A percentile compares a stretch with the other conserved stretches of the same genome.
Evolutionary conservation across 30 jellyfish, hydroid and myxozoan genomes (phyloP).

Genomic region (Hydractinia echinata): DNA sequence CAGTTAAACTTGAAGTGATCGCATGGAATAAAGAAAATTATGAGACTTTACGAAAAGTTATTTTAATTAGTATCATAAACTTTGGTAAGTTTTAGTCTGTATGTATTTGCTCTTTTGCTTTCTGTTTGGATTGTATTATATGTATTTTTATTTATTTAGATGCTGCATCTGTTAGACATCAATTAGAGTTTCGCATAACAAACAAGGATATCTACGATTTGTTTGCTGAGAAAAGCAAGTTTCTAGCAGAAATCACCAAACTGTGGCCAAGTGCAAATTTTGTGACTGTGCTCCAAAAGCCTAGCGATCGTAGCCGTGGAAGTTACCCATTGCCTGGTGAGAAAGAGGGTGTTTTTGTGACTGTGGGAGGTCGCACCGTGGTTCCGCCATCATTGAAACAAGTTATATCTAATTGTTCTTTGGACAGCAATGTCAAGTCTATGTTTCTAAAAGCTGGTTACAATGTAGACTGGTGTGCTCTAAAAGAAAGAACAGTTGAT

Average conservation of each 20-base stretch:
- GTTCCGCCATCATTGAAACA: not conserved
- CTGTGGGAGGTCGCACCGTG: not conserved
- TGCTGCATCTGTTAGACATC: not conserved
- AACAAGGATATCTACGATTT: not conserved
- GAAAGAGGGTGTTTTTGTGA: constrained; percentile 6
- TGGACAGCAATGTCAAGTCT: not conserved
- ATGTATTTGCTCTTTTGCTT: not conserved
- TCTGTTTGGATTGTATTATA: not conserved
- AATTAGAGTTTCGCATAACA: not conserved
- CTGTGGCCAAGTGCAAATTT: constrained; percentile 2
- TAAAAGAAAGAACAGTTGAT: not conserved
- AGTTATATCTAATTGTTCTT: not conserved
- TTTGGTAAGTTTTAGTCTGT: not conserved
- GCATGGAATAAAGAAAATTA: constrained; percentile 88
- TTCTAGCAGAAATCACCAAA: not conserved
- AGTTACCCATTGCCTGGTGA: constrained; percentile 7
- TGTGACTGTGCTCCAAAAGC: not conserved
- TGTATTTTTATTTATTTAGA: too few species aligned
- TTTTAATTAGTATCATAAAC: not conserved
- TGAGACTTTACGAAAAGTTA: constrained; percentile 49
- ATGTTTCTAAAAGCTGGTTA: not conserved
- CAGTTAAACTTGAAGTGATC: constrained; percentile 68
- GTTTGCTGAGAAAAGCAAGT: not conserved
- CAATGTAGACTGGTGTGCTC: constrained; percentile 4
- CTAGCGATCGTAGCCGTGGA: not conserved